Conservation (phyloP, 2,888 invertebrate genomes). For the Tuberolachnus salignus region DNA sequence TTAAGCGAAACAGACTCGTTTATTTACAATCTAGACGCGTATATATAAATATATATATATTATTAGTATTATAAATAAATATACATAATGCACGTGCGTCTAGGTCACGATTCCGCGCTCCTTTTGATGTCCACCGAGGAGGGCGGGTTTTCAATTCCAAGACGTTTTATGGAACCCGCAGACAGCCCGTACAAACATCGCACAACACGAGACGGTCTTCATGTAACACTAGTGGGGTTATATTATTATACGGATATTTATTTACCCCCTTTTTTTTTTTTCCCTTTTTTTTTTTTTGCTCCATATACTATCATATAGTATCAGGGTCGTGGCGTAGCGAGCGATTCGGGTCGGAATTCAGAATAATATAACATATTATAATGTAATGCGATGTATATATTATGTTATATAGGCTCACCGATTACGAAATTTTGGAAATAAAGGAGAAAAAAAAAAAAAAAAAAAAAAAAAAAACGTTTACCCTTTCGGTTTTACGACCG, state of each 20-base stretch:
- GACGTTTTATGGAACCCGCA: conserved; percentile 34
- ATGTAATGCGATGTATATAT: not conserved
- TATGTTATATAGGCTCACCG: conserved; percentile 12
- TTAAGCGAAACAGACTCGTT: not conserved
- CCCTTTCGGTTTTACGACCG: conserved; percentile 52
- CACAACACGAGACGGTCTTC: not conserved
- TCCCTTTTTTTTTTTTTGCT: conserved; percentile 39
- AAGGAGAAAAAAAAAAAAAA: not conserved
- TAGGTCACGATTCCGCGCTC: not conserved
- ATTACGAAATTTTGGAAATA: conserved; percentile 30
- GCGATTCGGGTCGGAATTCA: not conserved
- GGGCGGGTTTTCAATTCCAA: conserved; percentile 36
- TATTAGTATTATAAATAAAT: too few species aligned
- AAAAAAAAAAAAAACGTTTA: conserved; percentile 8
- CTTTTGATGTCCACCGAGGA: conserved; percentile 49
- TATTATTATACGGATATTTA: not conserved
- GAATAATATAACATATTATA: conserved; percentile 4
- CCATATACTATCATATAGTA: not conserved
- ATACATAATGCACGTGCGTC: conserved; percentile 8
- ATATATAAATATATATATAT: too few species aligned
- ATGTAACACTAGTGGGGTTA: too few species aligned
- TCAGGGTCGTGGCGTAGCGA: conserved; percentile 8
- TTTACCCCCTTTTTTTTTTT: not conserved
- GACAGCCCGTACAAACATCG: conserved; percentile 7
- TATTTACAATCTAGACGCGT: conserved; percentile 20